phyloP scores from a whole-genome alignment of 2,888 invertebrate species.

The Drosophila macrospina region DNA sequence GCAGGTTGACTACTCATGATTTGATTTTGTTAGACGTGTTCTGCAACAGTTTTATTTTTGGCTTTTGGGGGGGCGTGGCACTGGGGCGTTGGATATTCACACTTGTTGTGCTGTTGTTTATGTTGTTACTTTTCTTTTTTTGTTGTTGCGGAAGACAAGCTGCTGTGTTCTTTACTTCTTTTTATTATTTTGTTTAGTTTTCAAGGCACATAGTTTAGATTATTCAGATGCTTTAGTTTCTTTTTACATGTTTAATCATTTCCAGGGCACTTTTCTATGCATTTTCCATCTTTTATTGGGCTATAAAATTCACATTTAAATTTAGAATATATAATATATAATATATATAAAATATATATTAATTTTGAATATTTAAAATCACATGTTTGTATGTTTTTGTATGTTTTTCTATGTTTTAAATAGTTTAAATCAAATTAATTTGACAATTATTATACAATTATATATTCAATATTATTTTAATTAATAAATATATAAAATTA shows the following conservation, averaged over 20 bases:
- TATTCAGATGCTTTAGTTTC: conserved; percentile 32
- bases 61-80: conserved; percentile 63
- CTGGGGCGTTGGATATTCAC: conserved; percentile 54
- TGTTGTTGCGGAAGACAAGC: conserved; percentile 62
- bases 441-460: too few relatives aligned
- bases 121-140: conserved; percentile 18
- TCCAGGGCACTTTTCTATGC: conserved; percentile 59
- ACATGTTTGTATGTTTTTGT: too few relatives aligned
- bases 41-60: conserved; percentile 44
- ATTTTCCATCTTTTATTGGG: conserved; percentile 31
- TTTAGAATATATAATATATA: background rate
- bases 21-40: conserved; percentile 39
- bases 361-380: too few relatives aligned
- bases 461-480: too few relatives aligned
- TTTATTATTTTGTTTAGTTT: conserved; percentile 27
- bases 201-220: conserved; percentile 65
- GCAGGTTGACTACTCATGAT: conserved; percentile 85
- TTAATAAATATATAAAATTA: background rate
- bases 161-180: conserved; percentile 12
- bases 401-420: background rate
- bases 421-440: background rate
- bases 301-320: background rate
- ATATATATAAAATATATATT: background rate
- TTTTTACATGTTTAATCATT: conserved; percentile 23
- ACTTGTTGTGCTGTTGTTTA: conserved; percentile 36